Conservation (phyloP, 2,888 invertebrate species). For the Smittia sp. region DNA sequence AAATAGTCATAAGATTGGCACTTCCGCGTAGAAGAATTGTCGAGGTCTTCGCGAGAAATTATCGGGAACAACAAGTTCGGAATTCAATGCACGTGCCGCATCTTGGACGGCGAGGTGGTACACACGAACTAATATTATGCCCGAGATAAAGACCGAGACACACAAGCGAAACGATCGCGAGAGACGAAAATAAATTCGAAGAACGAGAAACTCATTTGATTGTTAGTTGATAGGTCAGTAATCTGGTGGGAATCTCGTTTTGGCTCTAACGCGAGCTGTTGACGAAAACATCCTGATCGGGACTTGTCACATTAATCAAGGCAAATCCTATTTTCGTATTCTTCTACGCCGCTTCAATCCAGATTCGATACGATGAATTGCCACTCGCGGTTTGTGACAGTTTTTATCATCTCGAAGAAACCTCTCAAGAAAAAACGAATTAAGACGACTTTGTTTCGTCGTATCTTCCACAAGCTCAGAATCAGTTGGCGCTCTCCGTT, state of each 20-base stretch:
- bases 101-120: too few relatives aligned
- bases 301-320: too few relatives aligned
- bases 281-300: too few relatives aligned
- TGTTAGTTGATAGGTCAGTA: constrained; percentile 39
- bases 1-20: too few relatives aligned
- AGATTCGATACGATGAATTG: too few relatives aligned
- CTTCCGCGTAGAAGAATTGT: too few relatives aligned
- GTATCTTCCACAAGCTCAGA: constrained; percentile 12
- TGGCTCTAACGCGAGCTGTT: neutral
- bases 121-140: neutral
- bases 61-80: too few relatives aligned
- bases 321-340: too few relatives aligned
- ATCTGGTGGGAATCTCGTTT: constrained; percentile 1
- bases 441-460: neutral
- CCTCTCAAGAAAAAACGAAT: neutral
- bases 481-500: constrained; percentile 4
- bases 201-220: constrained; percentile 33
- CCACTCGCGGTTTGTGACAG: neutral
- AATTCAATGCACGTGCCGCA: too few relatives aligned
- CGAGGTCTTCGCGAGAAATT: too few relatives aligned
- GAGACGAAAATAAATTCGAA: neutral
- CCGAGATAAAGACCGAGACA: neutral
- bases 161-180: neutral
- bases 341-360: too few relatives aligned
- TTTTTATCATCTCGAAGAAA: neutral